Base-by-base conservation (phyloP, 1,140 invertebrate species). In the Drosophila nigrodunni region DNA sequence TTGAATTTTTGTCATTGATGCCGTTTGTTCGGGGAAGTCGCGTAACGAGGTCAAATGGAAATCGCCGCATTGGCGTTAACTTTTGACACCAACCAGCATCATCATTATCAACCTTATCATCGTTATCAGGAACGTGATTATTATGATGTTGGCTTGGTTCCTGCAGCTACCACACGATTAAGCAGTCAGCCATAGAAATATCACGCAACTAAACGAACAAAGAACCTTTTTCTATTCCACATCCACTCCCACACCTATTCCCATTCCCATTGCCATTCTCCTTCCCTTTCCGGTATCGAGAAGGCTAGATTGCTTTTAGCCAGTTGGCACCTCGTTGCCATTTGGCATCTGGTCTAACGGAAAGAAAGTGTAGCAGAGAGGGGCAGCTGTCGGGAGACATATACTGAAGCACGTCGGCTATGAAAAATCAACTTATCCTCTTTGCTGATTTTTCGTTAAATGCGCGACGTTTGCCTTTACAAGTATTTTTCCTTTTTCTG, bases 31-130 rank as follows among this genome's bases (percentile, higher is more conserved):
- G 67, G 49, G 68, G 59, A 78, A 71, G 80, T 80, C 77, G 70
- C 61, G 77, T 77, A 88, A 88, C 80, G 83, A 88, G 83, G 83
- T 88, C 85, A 88, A 88, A 88, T 88, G 83, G 83, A 88, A 88
- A 88, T 88, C 83, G 83, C 85, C 83, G 80, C 73, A 80, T 88
- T 83, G 74, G 83, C 83, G 89, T 88, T 88, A 88, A 88, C 83
- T 88, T 88, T 88, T 89, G 83, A 88, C 85, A 83, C 77, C 83
- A 30, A 30, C 4, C 25, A 30, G 3, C 82, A 79, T 41, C 67
- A 73, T 62, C 67, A 35, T n/a, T 25, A 37, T 54, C 35, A 2
- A 2, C 25, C 4, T 44, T 8, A 21, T 11, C 8, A 13, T 43
- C 13, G 3, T 35, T 46, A 25, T 18, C 7, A 11, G 11, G 2